A percentile compares a stretch with the other conserved stretches of the same genome.
phyloP scores from a whole-genome alignment of 2,888 invertebrate genomes.

The Spodoptera picta region DNA sequence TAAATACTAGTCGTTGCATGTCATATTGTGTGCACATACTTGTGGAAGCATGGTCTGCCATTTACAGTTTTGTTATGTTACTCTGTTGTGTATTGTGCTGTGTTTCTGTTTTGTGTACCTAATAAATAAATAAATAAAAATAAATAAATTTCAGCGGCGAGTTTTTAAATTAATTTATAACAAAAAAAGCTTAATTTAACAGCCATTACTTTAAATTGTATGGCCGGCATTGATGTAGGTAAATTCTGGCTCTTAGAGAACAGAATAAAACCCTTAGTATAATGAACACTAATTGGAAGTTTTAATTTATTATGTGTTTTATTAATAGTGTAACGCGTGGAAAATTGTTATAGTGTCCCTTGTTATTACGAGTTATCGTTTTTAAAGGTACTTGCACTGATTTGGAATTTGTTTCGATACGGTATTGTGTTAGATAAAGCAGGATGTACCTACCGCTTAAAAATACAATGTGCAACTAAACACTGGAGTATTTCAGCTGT shows the following conservation, averaged over 20 bases:
- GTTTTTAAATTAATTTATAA: slow-evolving; percentile 18
- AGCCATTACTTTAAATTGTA: slow-evolving; percentile 14
- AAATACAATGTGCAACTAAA: slow-evolving; percentile 42
- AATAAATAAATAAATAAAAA: too few relatives aligned
- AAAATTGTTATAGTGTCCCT: too few relatives aligned
- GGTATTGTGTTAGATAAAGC: slow-evolving; percentile 16
- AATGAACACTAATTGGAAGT: slow-evolving; percentile 19
- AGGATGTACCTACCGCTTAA: slow-evolving; percentile 16
- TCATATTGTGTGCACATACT: too few relatives aligned
- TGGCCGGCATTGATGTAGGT: slow-evolving; percentile 16
- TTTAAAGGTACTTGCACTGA: slow-evolving; percentile 10
- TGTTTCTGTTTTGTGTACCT: too few relatives aligned
- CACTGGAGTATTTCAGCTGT: slow-evolving; percentile 54
- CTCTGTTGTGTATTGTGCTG: too few relatives aligned
- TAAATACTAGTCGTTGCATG: too few relatives aligned
- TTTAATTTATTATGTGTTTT: neutral
- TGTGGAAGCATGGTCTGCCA: too few relatives aligned
- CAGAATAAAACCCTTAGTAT: slow-evolving; percentile 19
- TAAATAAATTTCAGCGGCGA: slow-evolving; percentile 9
- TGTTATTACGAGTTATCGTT: neutral
- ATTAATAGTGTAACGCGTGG: slow-evolving; percentile 3
- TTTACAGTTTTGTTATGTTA: too few relatives aligned
- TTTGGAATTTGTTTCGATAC: slow-evolving; percentile 16
- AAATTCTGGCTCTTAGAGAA: slow-evolving; percentile 27
- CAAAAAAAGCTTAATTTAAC: slow-evolving; percentile 24